Base-by-base conservation (phyloP, 1,140 invertebrate species). In the Drosophila azteca region DNA sequence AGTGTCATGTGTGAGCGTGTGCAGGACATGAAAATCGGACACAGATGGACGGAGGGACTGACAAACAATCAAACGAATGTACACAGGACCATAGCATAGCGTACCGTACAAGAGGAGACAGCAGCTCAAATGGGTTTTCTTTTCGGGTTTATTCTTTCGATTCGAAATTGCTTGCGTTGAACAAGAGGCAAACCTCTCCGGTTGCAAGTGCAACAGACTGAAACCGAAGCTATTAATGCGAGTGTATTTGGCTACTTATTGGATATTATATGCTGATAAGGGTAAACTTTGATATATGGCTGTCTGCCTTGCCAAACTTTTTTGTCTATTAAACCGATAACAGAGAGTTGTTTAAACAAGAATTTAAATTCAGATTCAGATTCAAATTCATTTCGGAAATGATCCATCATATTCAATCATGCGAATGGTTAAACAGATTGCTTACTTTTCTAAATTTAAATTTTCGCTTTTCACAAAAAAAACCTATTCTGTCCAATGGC, bases 121-220 rank as follows among this genome's bases (percentile, higher is more conserved):
- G 39, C 49, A 62, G 31, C 74, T 61, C 72, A 73, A 78, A 81
- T 80, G 79, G 73, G 72, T 81, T 81, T 81, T 54, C 51, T 53
- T 62, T 70, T 65, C 48, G 61, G 39, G 60, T 63, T 67, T 48
- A 50, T 62, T 74, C 52, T 54, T 41, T 20, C 24, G 24, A 26
- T 13, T 52, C 31, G 51, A 51, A 77, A 78, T 66, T 50, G 50
- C 63, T 68, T 55, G 43, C 8, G 69, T 44, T 24, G 26, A 20
- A 9, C 39, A 62, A 39, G 24, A n/a, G 29, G 57, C 3, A 39
- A 17, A 62, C 51, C 81, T 39, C 35, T 39, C 35, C 35, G 13
- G 35, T 39, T 85, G 77, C 73, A 84, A 87, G 77, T 84, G 81
- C 81, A 87, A 74, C 82, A 84, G 81, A 80, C 80, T 80, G 77